phyloP scores from a whole-genome alignment of 1,140 invertebrate species.

The Pseudobourletiella spinata region DNA sequence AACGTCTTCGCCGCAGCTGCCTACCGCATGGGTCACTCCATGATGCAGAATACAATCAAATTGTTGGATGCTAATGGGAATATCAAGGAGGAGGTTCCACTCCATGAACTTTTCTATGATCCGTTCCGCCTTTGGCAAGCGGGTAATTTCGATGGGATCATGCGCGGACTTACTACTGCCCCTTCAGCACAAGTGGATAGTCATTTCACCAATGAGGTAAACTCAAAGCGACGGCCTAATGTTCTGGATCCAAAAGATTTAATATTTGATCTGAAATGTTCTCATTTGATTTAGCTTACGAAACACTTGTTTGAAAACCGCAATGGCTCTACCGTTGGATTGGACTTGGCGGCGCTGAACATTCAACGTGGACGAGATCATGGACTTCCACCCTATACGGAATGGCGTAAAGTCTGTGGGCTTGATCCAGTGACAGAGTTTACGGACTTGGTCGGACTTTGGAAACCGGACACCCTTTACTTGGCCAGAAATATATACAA shows the following conservation, averaged over 20 bases:
- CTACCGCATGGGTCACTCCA: constrained; percentile 60
- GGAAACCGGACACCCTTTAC: constrained; percentile 53
- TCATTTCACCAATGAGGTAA: constrained; percentile 59
- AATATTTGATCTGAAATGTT: too few species aligned
- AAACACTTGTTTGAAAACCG: constrained; percentile 60
- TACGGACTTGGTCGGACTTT: constrained; percentile 41
- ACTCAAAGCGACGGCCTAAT: too few species aligned
- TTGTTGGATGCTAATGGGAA: constrained; percentile 49
- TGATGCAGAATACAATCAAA: constrained; percentile 53
- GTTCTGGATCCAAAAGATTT: too few species aligned
- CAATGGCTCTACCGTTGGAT: constrained; percentile 41
- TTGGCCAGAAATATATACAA: constrained; percentile 56
- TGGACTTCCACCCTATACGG: constrained; percentile 68
- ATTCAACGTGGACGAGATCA: constrained; percentile 69
- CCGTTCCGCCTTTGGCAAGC: constrained; percentile 62
- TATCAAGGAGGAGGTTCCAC: constrained; percentile 55
- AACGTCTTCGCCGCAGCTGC: constrained; percentile 86
- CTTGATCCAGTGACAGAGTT: constrained; percentile 40
- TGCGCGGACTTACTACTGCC: constrained; percentile 56
- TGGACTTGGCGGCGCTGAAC: constrained; percentile 46
- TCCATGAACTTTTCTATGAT: constrained; percentile 73
- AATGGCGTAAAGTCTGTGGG: constrained; percentile 65
- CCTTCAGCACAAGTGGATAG: constrained; percentile 56
- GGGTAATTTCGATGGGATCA: constrained; percentile 50
- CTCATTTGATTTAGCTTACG: too few species aligned